These are phyloP conservation scores for Mamestra brassicae DNA, from an alignment of 2,888 invertebrate genomes.

Conservation along the genomic window DNA sequence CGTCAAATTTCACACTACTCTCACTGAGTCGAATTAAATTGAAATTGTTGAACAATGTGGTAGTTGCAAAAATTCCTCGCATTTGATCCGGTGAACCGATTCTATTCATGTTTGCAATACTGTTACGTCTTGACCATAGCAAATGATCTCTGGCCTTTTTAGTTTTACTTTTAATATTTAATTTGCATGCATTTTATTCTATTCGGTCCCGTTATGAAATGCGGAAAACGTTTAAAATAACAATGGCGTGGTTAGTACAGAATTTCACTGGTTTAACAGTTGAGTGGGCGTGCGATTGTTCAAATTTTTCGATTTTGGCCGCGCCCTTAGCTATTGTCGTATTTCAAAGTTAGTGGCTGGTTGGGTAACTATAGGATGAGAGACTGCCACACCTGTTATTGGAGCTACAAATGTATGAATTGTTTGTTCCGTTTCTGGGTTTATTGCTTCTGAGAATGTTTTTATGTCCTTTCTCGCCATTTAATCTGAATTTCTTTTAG, in stretches of 20 bases:
- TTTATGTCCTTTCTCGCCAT: conserved; percentile 32
- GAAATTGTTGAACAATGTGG: conserved; percentile 33
- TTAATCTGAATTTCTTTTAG: conserved; percentile 23
- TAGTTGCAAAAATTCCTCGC: conserved; percentile 41
- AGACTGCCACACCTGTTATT: conserved; percentile 54
- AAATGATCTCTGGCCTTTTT: conserved; percentile 42
- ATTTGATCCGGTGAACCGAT: conserved; percentile 57
- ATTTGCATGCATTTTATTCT: conserved; percentile 55
- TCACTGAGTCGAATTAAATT: conserved; percentile 24
- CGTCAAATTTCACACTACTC: conserved; percentile 20
- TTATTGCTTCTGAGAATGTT: conserved; percentile 42
- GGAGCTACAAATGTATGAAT: conserved; percentile 5
- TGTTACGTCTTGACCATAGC: conserved; percentile 51
- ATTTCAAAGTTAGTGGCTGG: conserved; percentile 67
- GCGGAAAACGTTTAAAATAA: conserved; percentile 60
- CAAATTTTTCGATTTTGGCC: conserved; percentile 74
- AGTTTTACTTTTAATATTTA: conserved; percentile 48
- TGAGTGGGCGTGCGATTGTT: conserved; percentile 78
- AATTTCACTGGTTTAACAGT: conserved; percentile 79
- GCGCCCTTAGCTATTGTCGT: conserved; percentile 77
- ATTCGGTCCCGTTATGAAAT: conserved; percentile 53
- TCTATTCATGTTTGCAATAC: conserved; percentile 57
- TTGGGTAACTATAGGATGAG: conserved; percentile 49
- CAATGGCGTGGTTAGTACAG: conserved; percentile 74
- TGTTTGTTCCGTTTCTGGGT: conserved; percentile 32